Base-by-base conservation (phyloP, 2,797 vertebrate genomes). In the Megalops cyprinoides region DNA sequence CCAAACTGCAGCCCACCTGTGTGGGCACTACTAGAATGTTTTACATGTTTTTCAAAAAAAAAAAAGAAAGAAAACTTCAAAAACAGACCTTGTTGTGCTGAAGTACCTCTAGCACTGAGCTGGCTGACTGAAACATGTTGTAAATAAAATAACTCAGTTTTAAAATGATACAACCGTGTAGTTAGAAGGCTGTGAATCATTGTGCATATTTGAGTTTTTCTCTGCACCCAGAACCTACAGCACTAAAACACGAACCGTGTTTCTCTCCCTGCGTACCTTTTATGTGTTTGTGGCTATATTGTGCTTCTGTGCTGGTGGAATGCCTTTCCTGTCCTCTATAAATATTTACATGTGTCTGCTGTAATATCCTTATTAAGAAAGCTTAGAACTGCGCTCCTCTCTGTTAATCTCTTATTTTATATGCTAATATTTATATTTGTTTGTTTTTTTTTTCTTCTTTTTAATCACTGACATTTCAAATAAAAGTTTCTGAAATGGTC, bases 361-460 rank as follows among this genome's bases (percentile, higher is more conserved):
- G 84, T 81, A 83, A 49, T 87, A 86, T 88, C 88, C 84, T 85
- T 82, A 79, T 89, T 82, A 84, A 83, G 84, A 79, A 80, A 81
- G 46, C 91, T 84, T 69, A 86, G 94, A 91, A 86, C 90, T 90
- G 0, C 84, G 82, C 83, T 92, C 88, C 4, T 88, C 88, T 42
- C 89, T 94, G 93, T 93, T 92, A 94, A 92, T 93, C 91, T 92
- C 94, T 95, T 93, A 93, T 96, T 97, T 96, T 95, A 95, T 95
- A 96, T 94, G 95, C 95, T 95, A 95, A 96, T 96, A 96, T 96
- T 96, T 96, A 95, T 95, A 96, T 95, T 91, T 94, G 94, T 95
- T 95, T 92, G 92, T 67, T 88, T 92, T 82, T n/a, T n/a, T n/a
- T n/a, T n/a, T n/a, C n/a, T n/a, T 91, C 94, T 91, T 89, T 90